Evolutionary conservation across 2,113 vertebrate species (phyloP).

Genomic region (Clarias magur): DNA sequence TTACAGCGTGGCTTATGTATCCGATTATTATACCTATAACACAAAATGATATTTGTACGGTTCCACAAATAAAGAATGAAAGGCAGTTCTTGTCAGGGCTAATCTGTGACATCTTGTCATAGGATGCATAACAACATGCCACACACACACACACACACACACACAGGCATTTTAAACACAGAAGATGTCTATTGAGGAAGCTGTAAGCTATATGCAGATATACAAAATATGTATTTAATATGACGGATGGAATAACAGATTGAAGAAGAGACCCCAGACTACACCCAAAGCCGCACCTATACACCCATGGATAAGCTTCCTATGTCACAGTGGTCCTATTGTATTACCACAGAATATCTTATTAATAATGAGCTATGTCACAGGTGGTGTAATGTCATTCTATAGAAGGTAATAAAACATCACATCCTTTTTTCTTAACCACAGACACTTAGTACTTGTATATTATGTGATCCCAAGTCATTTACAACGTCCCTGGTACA

Average conservation of each 20-base stretch:
- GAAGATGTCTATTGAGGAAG: background rate
- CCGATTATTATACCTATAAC: background rate
- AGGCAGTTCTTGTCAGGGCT: background rate
- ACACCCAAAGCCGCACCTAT: background rate
- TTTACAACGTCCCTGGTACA: background rate
- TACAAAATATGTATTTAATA: background rate
- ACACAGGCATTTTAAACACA: background rate
- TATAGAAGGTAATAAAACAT: too few species aligned
- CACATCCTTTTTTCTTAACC: background rate
- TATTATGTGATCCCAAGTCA: background rate
- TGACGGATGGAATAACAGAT: background rate
- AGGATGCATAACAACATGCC: background rate
- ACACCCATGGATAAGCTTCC: background rate
- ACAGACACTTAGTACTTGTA: too few species aligned
- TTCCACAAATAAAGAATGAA: background rate
- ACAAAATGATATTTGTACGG: background rate
- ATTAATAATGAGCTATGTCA: background rate
- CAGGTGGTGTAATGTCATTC: background rate
- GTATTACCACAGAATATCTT: background rate
- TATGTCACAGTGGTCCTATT: background rate
- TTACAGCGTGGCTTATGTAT: background rate
- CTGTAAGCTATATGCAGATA: background rate
- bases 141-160: background rate
- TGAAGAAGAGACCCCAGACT: background rate
- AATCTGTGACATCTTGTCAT: background rate